Percentiles rank a stretch among this genome's conserved stretches.
Evolutionary conservation across 2,888 invertebrate genomes (phyloP).

Genomic region (Drosophila macrothrix): DNA sequence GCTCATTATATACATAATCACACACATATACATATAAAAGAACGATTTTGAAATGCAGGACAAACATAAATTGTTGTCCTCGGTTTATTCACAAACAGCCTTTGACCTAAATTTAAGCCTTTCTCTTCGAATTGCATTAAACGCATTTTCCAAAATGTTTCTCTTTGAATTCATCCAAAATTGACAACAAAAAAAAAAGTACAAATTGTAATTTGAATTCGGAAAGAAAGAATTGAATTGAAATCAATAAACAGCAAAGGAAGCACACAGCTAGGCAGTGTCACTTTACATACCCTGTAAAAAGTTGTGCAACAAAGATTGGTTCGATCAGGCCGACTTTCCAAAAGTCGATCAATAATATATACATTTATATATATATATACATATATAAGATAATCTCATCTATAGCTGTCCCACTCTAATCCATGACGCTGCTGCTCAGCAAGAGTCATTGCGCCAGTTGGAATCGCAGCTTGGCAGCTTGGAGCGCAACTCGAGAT

Average conservation of each 20-base stretch:
- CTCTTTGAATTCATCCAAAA: background rate
- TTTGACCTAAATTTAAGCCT: background rate
- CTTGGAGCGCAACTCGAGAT: conserved; percentile 56
- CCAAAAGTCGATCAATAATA: background rate
- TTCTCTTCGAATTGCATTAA: background rate
- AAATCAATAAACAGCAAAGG: background rate
- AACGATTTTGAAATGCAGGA: conserved; percentile 36
- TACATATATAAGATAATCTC: background rate
- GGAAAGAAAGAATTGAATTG: background rate
- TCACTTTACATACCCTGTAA: background rate
- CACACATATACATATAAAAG: background rate
- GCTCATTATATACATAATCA: conserved; percentile 1
- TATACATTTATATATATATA: background rate
- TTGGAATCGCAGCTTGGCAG: conserved; percentile 36
- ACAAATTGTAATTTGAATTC: background rate
- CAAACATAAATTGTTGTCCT: background rate
- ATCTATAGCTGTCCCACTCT: conserved; percentile 7
- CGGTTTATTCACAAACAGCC: conserved; percentile 1
- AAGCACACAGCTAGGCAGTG: conserved; percentile 4
- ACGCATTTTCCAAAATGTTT: background rate
- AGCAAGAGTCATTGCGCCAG: conserved; percentile 47
- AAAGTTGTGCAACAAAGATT: background rate
- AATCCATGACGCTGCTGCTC: background rate
- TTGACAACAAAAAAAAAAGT: background rate
- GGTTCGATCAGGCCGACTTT: background rate